phyloP scores from a whole-genome alignment of 2,113 vertebrate genomes.

The Nothobranchius kuhntae region DNA sequence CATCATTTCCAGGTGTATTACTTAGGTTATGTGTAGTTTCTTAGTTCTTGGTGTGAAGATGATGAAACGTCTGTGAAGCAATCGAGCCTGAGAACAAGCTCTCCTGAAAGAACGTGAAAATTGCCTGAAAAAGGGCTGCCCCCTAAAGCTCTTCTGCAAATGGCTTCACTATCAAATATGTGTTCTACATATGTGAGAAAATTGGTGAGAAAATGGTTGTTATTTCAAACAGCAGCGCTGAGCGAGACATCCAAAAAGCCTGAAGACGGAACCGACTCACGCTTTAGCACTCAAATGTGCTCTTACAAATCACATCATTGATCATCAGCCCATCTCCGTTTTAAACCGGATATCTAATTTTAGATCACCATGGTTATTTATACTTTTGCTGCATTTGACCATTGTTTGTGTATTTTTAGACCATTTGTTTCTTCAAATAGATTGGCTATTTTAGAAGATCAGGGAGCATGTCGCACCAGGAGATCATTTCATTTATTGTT shows the following conservation, averaged over 20 bases:
- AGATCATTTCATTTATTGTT: slow-evolving; percentile 1
- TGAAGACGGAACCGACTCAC: background rate
- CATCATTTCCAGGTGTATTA: slow-evolving; percentile 18
- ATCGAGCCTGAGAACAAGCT: slow-evolving; percentile 16
- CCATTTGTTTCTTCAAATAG: slow-evolving; percentile 38
- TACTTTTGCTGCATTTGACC: slow-evolving; percentile 26
- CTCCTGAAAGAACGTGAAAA: slow-evolving; percentile 35
- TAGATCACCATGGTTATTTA: slow-evolving; percentile 27
- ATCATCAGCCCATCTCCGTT: slow-evolving; percentile 8
- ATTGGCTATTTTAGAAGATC: slow-evolving; percentile 16
- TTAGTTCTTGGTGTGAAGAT: background rate
- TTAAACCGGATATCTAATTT: slow-evolving; percentile 15
- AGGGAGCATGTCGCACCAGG: slow-evolving; percentile 25
- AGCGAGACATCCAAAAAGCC: background rate
- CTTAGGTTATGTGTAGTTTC: too few species aligned
- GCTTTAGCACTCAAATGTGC: background rate
- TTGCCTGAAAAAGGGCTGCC: slow-evolving; percentile 31
- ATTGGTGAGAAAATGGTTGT: slow-evolving; percentile 31
- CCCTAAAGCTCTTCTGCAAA: slow-evolving; percentile 31
- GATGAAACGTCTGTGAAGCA: slow-evolving; percentile 16
- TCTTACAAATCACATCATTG: slow-evolving; percentile 1
- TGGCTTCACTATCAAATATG: slow-evolving; percentile 16
- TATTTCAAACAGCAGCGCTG: slow-evolving; percentile 2
- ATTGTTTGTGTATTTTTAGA: slow-evolving; percentile 40
- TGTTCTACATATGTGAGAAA: slow-evolving; percentile 45